Evolutionary conservation across 2,113 vertebrate species (phyloP).

Genomic region (Corythaixoides concolor): DNA sequence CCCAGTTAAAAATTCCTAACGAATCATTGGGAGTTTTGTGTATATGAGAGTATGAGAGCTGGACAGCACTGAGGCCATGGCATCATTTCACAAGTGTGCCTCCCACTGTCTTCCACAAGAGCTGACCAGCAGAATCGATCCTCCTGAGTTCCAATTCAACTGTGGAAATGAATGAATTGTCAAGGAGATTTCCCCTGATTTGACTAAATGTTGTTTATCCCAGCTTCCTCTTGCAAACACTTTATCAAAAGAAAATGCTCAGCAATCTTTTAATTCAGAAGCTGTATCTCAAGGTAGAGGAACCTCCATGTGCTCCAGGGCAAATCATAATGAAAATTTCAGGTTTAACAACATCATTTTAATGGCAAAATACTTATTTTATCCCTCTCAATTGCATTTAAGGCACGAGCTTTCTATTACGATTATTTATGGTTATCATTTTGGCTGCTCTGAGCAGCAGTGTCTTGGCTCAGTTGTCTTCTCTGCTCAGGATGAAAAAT

Average conservation of each 20-base stretch:
- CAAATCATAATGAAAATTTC: conserved; percentile 26
- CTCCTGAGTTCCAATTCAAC: background rate
- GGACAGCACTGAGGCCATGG: background rate
- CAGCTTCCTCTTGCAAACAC: background rate
- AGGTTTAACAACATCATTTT: background rate
- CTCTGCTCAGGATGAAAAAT: conserved; percentile 78
- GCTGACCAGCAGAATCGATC: background rate
- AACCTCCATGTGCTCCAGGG: background rate
- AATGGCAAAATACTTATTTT: conserved; percentile 5
- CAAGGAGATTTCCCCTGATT: background rate
- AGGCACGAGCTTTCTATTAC: conserved; percentile 24
- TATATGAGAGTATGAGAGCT: rapidly evolving
- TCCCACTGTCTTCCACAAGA: background rate
- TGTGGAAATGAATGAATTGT: background rate
- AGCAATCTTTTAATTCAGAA: conserved; percentile 16
- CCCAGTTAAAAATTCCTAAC: background rate
- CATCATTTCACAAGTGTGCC: background rate
- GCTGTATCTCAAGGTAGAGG: background rate
- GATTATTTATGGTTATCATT: conserved; percentile 73
- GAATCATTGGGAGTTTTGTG: background rate
- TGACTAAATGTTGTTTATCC: background rate
- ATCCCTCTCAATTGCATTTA: conserved; percentile 30
- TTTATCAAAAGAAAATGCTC: conserved; percentile 28
- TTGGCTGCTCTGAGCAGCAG: conserved; percentile 62
- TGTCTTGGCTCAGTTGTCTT: conserved; percentile 72